Percentiles rank a stretch among this genome's conserved stretches.
phyloP scores from a whole-genome alignment of 92 coral and sea anemone genomes.

The Palythoa heliodiscus region DNA sequence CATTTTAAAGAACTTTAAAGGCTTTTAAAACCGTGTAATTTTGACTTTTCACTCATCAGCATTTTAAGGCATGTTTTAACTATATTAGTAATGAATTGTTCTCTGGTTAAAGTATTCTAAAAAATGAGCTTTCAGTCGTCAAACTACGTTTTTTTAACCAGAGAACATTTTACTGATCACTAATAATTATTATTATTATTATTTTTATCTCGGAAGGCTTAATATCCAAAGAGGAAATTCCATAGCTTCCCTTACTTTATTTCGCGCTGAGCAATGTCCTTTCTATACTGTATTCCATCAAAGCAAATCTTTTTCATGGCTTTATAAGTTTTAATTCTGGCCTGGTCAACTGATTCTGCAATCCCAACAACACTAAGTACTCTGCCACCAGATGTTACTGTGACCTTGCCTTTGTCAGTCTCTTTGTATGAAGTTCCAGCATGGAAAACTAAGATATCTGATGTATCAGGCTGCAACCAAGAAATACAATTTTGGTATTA shows the following conservation, averaged over 20 bases:
- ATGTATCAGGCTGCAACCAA: slow-evolving; percentile 20
- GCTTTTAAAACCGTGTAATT: no score
- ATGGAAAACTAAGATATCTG: slow-evolving; percentile 74
- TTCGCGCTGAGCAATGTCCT: slow-evolving; percentile 82
- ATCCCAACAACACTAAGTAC: slow-evolving; percentile 87
- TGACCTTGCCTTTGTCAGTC: slow-evolving; percentile 41
- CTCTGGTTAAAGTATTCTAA: no score
- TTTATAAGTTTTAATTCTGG: slow-evolving; percentile 77
- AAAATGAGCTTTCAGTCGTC: no score
- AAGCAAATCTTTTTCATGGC: slow-evolving; percentile 68
- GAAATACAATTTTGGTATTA: not conserved
- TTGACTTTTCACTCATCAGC: no score
- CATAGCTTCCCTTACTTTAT: slow-evolving; percentile 52
- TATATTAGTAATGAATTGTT: no score
- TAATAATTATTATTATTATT: no score
- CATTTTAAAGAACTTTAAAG: no score
- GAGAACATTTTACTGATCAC: no score
- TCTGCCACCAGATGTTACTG: slow-evolving; percentile 93
- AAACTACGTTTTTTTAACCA: no score
- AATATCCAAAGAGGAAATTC: no score
- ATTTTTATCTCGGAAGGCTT: no score
- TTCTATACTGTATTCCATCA: slow-evolving; percentile 87
- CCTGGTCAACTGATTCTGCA: slow-evolving; percentile 65
- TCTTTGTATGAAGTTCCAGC: slow-evolving; percentile 80
- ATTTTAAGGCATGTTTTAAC: no score